Evolutionary conservation across 37 sponge, comb jelly and placozoan genomes (phyloP), one percentile per base, ranked within the genome.

Genomic region (Halichondria panicea): DNA sequence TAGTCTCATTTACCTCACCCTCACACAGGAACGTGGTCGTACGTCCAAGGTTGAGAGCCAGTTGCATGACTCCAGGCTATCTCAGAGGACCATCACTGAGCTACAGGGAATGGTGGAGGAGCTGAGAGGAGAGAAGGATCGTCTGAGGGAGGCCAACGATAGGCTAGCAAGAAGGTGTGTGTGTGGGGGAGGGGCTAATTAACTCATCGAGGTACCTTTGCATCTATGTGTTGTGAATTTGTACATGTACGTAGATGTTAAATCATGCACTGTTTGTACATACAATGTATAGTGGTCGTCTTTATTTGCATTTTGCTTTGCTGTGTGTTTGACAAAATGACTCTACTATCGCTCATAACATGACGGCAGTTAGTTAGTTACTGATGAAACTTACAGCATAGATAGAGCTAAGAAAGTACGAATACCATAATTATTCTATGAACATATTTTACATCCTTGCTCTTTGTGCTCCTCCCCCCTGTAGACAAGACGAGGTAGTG

Each of bases 61-160:
- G 62, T 46, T 84, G 38, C 43, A 34, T 4, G 32, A 63, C 18
- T 31, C n/a, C 32, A 61, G 18, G 15, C 34, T 82, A 44, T 68
- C 68, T n/a, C 55, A 74, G 53, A 43, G 62, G 35, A 55, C 66
- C 31, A 11, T 75, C 28, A 5, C 40, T 59, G 59, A 81, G 78
- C 75, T 93, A 28, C 60, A 89, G 60, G 80, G 89, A 70, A 85
- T 85, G 55, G 60, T 94, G 12, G 36, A 43, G 22, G 95, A 91
- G 38, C 40, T 94, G 36, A 73, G 42, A 31, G n/a, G 68, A 46
- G 95, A 94, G 68, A 94, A 79, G 57, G 78, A 82, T 22, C 39
- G 79, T 0, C 82, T 94, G 48, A 83, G 79, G 35, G 50, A 59
- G 27, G 40, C 84, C 6, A 91, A 87, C 41, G 91, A 91, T 18